Percentiles rank a stretch among this genome's conserved stretches.
Evolutionary conservation across 2,797 vertebrate species (phyloP).

Genomic region (Xenentodon cancila): DNA sequence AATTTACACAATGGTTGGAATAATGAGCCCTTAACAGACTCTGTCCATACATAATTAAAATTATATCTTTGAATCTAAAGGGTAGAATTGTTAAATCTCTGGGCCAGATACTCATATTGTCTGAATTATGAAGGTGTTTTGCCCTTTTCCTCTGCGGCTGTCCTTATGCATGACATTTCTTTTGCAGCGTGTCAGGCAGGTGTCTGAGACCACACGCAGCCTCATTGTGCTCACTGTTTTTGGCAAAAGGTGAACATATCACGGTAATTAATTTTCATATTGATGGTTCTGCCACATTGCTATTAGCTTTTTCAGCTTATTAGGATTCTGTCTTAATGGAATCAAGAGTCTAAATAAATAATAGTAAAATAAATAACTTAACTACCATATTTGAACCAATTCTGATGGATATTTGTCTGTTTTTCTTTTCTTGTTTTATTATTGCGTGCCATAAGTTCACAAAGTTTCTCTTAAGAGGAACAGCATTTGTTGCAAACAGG

Average conservation of each 20-base stretch:
- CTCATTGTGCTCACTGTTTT: conserved; percentile 35
- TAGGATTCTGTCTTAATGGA: conserved; percentile 24
- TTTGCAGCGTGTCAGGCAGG: conserved; percentile 4
- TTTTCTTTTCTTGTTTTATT: background rate
- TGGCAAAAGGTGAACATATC: conserved; percentile 28
- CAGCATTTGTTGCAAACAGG: too few species aligned
- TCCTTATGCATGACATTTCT: conserved; percentile 33
- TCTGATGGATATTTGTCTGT: background rate
- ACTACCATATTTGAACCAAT: background rate
- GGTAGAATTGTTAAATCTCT: background rate
- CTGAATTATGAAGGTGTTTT: conserved; percentile 1
- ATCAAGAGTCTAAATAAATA: background rate
- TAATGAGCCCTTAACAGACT: too few species aligned
- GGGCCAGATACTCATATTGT: background rate
- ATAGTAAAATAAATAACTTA: conserved; percentile 6
- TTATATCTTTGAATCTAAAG: background rate
- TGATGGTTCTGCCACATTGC: background rate
- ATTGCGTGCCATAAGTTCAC: too few species aligned
- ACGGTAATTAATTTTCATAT: conserved; percentile 8
- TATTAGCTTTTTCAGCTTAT: conserved; percentile 22
- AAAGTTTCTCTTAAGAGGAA: too few species aligned
- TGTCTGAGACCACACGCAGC: conserved; percentile 1
- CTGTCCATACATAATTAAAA: too few species aligned
- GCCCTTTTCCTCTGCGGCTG: conserved; percentile 24
- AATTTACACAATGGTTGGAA: too few species aligned